A percentile compares a stretch with the other conserved stretches of the same genome.
These are phyloP conservation scores for Zelostemma sp. DNA, from an alignment of 1,140 invertebrate genomes.

Conservation along the genomic window DNA sequence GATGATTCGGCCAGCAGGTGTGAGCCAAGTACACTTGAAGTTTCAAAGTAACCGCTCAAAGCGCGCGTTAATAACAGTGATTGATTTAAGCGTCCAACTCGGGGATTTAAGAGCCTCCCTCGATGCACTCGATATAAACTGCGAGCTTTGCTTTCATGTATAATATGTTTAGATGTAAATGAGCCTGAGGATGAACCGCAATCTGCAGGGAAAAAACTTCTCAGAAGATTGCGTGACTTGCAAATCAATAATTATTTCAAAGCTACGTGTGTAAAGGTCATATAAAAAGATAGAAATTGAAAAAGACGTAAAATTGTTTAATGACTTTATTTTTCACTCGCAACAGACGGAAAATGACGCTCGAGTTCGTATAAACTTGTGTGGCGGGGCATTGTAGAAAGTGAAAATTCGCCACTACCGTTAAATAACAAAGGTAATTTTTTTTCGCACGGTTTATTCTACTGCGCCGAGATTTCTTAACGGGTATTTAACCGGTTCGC, in stretches of 20 bases:
- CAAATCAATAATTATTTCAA: constrained; percentile 28
- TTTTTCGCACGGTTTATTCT: constrained; percentile 3
- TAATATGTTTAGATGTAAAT: constrained; percentile 37
- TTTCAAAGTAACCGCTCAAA: no score
- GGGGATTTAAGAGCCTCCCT: constrained; percentile 56
- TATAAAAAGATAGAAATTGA: background rate
- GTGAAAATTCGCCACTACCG: constrained; percentile 9
- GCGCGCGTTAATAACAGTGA: constrained; percentile 65
- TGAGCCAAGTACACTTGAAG: no score
- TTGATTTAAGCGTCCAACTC: constrained; percentile 60
- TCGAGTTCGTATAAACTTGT: background rate
- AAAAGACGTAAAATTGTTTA: constrained; percentile 8
- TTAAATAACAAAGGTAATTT: constrained; percentile 11
- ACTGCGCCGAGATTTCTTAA: constrained; percentile 10
- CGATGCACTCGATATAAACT: constrained; percentile 19
- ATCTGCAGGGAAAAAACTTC: constrained; percentile 26
- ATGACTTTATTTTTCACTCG: background rate
- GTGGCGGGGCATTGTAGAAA: constrained; percentile 2
- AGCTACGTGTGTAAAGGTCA: background rate
- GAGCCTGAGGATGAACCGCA: constrained; percentile 10
- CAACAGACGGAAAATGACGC: background rate
- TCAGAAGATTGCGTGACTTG: constrained; percentile 40
- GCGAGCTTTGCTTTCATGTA: constrained; percentile 24
- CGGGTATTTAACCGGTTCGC: constrained; percentile 14
- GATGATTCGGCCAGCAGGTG: no score